phyloP scores from a whole-genome alignment of 2,888 invertebrate genomes.

The Corbicula japonica region DNA sequence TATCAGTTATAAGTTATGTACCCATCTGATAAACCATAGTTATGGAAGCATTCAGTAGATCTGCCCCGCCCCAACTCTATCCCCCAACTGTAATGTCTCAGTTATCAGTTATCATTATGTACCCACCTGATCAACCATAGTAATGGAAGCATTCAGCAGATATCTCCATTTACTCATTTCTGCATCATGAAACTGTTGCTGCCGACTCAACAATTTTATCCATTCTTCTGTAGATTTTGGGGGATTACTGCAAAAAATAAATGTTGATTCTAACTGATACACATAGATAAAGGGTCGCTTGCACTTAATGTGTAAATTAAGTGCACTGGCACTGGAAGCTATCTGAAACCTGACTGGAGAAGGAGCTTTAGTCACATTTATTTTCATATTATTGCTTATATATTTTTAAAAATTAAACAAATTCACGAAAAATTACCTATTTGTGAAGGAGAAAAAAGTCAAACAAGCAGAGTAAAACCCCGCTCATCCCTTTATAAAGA shows the following conservation, averaged over 20 bases:
- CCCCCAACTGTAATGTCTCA: not conserved
- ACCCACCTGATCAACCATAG: conserved; percentile 85
- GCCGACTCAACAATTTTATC: conserved; percentile 92
- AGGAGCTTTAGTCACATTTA: no score
- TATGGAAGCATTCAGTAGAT: not conserved
- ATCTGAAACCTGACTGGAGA: no score
- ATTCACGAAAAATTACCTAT: no score
- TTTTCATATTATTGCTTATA: no score
- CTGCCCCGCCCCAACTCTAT: not conserved
- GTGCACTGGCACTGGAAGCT: no score
- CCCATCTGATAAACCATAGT: not conserved
- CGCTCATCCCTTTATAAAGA: no score
- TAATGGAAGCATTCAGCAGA: conserved; percentile 85
- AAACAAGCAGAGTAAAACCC: no score
- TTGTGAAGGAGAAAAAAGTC: no score
- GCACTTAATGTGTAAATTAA: no score
- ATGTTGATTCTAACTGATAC: no score
- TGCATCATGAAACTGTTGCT: conserved; percentile 92
- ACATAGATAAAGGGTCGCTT: no score
- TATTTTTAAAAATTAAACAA: no score
- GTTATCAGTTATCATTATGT: not conserved
- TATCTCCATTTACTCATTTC: conserved; percentile 94
- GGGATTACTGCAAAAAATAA: conserved; percentile 89
- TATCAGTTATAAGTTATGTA: not conserved
- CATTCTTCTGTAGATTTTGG: conserved; percentile 94